phyloP scores from a whole-genome alignment of 1,140 invertebrate genomes.

The Bombus sylvicola region DNA sequence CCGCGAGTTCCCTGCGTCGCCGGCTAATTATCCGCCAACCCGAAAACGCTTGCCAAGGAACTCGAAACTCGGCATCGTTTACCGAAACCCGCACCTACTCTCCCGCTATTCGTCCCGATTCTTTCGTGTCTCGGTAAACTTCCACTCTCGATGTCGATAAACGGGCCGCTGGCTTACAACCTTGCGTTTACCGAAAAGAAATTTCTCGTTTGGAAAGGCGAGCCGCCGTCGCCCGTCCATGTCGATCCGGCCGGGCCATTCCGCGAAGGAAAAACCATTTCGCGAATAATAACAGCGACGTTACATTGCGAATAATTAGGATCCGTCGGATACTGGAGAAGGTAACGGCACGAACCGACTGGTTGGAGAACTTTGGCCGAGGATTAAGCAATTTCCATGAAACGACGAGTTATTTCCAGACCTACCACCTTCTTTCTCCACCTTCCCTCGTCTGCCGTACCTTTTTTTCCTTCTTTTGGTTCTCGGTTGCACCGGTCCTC shows the following conservation, averaged over 20 bases:
- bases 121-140: no score
- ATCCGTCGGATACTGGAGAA: slow-evolving; percentile 30
- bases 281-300: slow-evolving; percentile 58
- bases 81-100: no score
- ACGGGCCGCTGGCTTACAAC: no score
- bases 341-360: slow-evolving; percentile 37
- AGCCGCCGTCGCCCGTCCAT: no score
- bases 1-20: not conserved
- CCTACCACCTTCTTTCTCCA: slow-evolving; percentile 28
- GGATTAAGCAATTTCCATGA: slow-evolving; percentile 42
- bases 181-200: no score
- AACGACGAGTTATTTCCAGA: slow-evolving; percentile 1
- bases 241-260: no score
- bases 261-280: slow-evolving; percentile 45
- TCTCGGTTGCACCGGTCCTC: no score
- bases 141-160: no score
- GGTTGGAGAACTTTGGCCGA: slow-evolving; percentile 38
- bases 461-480: not conserved
- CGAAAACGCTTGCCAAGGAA: not conserved
- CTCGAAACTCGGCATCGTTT: not conserved
- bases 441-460: no score
- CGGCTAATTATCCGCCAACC: not conserved
- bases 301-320: slow-evolving; percentile 51
- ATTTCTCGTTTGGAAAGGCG: no score
- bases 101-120: no score